phyloP scores from a whole-genome alignment of 2,888 invertebrate species.

The Lepidocyrtoides sp. region DNA sequence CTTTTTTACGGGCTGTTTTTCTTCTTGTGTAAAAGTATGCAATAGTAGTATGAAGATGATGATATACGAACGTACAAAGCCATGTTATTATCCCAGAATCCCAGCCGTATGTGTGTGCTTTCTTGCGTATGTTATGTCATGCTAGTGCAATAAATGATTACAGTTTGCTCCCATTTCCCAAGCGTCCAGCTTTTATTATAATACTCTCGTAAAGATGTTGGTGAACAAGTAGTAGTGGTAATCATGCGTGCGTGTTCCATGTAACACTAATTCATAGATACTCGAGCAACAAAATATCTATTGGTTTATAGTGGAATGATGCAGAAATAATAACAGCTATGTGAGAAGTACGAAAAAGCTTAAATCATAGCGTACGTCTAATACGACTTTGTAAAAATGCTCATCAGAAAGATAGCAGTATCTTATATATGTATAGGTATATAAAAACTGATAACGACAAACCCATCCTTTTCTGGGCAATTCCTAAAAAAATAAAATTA shows the following conservation, averaged over 20 bases:
- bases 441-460: not conserved
- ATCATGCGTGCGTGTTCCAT: not conserved
- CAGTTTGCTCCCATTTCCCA: not conserved
- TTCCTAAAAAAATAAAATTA: not conserved
- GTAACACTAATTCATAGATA: not conserved
- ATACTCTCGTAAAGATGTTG: not conserved
- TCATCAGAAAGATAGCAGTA: not conserved
- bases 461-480: not conserved
- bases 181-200: slow-evolving; percentile 15
- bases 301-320: not conserved
- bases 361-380: not conserved
- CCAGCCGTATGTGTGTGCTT: not conserved
- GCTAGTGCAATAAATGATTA: slow-evolving; percentile 7
- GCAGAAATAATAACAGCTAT: not conserved
- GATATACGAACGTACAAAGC: not conserved
- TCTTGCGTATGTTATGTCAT: slow-evolving; percentile 13
- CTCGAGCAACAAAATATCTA: not conserved
- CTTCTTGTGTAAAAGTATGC: not conserved
- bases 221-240: not conserved
- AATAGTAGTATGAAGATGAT: too few relatives aligned
- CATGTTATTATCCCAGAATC: not conserved
- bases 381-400: too few relatives aligned
- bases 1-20: not conserved
- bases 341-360: not conserved
- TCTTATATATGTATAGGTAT: too few relatives aligned